Percentiles rank a stretch among this genome's conserved stretches.
Conservation (phyloP, 1,140 invertebrate genomes). For the Zaprionus taronus region DNA sequence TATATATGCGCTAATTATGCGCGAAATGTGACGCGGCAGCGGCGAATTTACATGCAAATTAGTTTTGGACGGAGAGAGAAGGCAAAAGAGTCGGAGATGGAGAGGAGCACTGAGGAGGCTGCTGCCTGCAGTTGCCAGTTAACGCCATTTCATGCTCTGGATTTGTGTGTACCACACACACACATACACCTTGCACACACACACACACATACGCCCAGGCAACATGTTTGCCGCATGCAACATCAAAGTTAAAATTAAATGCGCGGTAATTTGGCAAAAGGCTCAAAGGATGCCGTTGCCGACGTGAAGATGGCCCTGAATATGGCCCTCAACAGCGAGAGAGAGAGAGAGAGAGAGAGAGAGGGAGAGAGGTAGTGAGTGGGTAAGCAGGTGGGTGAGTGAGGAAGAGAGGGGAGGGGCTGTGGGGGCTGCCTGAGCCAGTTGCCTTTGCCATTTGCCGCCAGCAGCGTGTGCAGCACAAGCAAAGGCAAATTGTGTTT, state of each 20-base stretch:
- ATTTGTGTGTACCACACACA: constrained; percentile 31
- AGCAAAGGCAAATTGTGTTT: constrained; percentile 66
- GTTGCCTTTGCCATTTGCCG: constrained; percentile 69
- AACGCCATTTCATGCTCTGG: constrained; percentile 52
- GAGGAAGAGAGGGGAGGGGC: neutral
- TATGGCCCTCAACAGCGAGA: constrained; percentile 18
- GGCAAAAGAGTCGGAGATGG: too few relatives aligned
- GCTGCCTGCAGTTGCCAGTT: constrained; percentile 35
- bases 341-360: neutral
- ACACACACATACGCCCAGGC: constrained; percentile 26
- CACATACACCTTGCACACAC: constrained; percentile 2
- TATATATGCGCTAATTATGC: constrained; percentile 52
- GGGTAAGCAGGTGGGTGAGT: neutral
- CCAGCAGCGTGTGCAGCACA: constrained; percentile 56
- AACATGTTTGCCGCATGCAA: constrained; percentile 77
- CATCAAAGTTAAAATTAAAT: constrained; percentile 84
- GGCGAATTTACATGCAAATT: constrained; percentile 73
- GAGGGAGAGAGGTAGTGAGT: neutral
- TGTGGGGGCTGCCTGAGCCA: constrained; percentile 1
- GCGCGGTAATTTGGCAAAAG: constrained; percentile 83
- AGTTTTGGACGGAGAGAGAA: constrained; percentile 36
- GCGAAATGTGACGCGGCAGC: constrained; percentile 36
- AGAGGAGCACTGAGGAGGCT: constrained; percentile 8
- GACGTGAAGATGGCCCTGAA: constrained; percentile 55
- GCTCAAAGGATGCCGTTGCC: constrained; percentile 79